Conservation (phyloP, 2,888 invertebrate genomes). For the Agrochola lychnidis region DNA sequence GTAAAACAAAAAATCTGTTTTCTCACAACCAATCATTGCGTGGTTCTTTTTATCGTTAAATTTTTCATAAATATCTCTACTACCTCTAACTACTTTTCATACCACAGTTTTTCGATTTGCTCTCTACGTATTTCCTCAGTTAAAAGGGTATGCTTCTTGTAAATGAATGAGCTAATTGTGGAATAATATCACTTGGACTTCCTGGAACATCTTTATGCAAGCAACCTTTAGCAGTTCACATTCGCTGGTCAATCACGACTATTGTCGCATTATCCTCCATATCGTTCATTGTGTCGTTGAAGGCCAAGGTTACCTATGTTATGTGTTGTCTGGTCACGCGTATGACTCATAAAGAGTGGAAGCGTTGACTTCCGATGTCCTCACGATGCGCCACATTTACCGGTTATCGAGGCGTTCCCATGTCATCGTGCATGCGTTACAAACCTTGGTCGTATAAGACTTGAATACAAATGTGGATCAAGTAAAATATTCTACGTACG, state of each 20-base stretch:
- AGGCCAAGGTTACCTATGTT: slow-evolving; percentile 40
- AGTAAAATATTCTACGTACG: slow-evolving; percentile 31
- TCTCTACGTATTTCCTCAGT: neutral
- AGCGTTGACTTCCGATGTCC: slow-evolving; percentile 41
- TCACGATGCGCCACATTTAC: slow-evolving; percentile 19
- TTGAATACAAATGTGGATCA: slow-evolving; percentile 42
- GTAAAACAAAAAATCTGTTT: neutral
- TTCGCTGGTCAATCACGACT: slow-evolving; percentile 13
- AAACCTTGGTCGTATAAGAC: neutral
- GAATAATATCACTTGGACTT: neutral
- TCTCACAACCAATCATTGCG: no score
- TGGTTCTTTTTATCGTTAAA: no score
- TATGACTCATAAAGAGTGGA: slow-evolving; percentile 53
- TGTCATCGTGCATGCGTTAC: slow-evolving; percentile 21
- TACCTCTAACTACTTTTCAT: neutral
- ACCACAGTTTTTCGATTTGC: neutral
- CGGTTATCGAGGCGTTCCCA: slow-evolving; percentile 4
- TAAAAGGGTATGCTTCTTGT: neutral
- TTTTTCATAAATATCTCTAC: neutral
- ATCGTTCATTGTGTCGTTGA: slow-evolving; percentile 36
- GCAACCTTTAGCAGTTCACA: slow-evolving; percentile 12
- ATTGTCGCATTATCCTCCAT: slow-evolving; percentile 32
- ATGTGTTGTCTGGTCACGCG: slow-evolving; percentile 45
- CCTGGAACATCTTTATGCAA: neutral
- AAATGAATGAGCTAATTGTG: neutral